Evolutionary conservation across 2,888 invertebrate species (phyloP).

Genomic region (Strigamia crassipes): DNA sequence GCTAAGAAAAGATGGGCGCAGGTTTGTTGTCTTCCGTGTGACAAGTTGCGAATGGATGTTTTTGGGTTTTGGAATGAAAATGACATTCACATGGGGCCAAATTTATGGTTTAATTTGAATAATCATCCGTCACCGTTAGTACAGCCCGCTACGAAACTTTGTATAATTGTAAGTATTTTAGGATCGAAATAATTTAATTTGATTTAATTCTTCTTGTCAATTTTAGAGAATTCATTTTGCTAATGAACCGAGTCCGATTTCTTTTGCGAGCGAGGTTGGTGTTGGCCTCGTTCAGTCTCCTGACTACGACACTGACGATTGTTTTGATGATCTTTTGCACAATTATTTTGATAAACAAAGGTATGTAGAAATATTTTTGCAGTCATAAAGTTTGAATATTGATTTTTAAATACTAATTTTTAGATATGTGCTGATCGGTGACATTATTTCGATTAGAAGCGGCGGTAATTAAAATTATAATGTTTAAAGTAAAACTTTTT

Average conservation of each 20-base stretch:
- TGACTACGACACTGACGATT: slow-evolving; percentile 49
- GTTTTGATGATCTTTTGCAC: slow-evolving; percentile 49
- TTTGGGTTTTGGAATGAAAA: slow-evolving; percentile 34
- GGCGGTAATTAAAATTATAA: slow-evolving; percentile 10
- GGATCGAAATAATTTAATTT: background rate
- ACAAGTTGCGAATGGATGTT: background rate
- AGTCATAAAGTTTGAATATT: background rate
- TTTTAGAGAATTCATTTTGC: slow-evolving; percentile 3
- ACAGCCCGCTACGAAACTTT: slow-evolving; percentile 50
- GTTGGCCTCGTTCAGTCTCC: slow-evolving; percentile 51
- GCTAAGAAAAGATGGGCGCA: background rate
- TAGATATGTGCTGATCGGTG: slow-evolving; percentile 50
- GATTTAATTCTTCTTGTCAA: background rate
- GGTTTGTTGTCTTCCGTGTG: slow-evolving; percentile 18
- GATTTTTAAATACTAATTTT: slow-evolving; percentile 9
- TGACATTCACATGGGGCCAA: slow-evolving; percentile 51
- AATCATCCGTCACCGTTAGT: slow-evolving; percentile 51
- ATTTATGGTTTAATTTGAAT: slow-evolving; percentile 53
- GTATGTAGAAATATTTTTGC: slow-evolving; percentile 33
- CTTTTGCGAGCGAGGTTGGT: slow-evolving; percentile 49
- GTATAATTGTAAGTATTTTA: slow-evolving; percentile 20
- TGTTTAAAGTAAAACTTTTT: no score
- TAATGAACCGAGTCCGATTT: background rate
- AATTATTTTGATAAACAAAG: slow-evolving; percentile 51
- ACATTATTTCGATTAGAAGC: slow-evolving; percentile 49